Evolutionary conservation across 2,113 vertebrate genomes (phyloP).

Genomic region (Alaudala cheleensis): DNA sequence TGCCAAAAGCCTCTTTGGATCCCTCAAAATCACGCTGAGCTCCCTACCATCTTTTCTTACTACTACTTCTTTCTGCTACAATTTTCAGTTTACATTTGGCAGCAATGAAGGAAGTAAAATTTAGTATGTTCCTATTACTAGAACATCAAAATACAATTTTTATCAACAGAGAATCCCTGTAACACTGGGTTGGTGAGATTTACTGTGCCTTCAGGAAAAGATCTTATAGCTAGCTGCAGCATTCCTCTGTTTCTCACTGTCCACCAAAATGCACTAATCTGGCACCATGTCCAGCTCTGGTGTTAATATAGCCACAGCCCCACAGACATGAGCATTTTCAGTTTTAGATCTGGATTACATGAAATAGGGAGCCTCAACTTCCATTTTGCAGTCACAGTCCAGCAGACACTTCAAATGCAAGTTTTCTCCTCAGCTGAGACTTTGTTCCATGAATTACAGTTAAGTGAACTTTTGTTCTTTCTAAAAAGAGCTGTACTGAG

Average conservation of each 20-base stretch:
- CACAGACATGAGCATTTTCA: rapidly evolving
- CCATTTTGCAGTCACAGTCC: background rate
- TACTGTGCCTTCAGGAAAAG: background rate
- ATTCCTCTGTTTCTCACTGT: background rate
- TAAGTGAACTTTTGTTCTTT: background rate
- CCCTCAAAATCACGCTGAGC: background rate
- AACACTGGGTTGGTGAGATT: background rate
- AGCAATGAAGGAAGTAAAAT: background rate
- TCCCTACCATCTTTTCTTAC: background rate
- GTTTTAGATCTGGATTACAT: background rate
- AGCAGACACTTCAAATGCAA: background rate
- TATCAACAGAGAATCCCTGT: background rate
- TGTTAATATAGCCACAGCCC: background rate
- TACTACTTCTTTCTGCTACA: background rate
- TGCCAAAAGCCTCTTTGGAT: background rate
- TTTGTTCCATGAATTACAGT: background rate
- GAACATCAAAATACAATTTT: background rate
- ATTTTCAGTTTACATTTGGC: background rate
- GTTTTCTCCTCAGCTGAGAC: background rate
- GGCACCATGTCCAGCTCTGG: background rate
- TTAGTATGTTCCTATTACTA: background rate
- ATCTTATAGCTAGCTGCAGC: background rate
- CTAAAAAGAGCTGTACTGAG: background rate
- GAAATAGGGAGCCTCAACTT: background rate
- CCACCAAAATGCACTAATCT: background rate